phyloP scores from a whole-genome alignment of 2,797 vertebrate species.

The Onychomys torridus region DNA sequence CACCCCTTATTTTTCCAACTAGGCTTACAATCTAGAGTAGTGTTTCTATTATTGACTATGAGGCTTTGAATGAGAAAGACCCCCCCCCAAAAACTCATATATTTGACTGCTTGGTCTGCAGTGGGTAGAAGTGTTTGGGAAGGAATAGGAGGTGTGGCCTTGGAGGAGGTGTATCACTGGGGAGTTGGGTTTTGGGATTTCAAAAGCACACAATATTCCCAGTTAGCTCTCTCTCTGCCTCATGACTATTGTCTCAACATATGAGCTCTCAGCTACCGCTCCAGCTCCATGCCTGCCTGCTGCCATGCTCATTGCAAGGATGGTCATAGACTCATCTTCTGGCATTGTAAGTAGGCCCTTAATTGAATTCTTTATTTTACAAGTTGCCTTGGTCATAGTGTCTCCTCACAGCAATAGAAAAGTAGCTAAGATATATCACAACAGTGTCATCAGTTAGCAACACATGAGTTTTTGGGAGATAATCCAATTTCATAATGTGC shows the following conservation, averaged over 20 bases:
- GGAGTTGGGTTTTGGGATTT: neutral
- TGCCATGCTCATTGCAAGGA: neutral
- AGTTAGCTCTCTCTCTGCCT: neutral
- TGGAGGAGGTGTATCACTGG: neutral
- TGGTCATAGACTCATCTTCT: neutral
- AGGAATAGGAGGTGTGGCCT: neutral
- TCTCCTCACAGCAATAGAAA: neutral
- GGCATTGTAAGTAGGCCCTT: neutral
- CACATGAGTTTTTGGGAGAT: neutral
- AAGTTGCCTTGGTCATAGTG: neutral
- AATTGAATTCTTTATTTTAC: neutral
- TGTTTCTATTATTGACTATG: neutral
- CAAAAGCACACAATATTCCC: neutral
- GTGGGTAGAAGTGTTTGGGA: neutral
- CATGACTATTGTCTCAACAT: neutral
- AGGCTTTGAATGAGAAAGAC: neutral
- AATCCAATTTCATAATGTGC: slow-evolving; percentile 39
- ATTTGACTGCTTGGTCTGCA: neutral
- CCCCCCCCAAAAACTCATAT: neutral
- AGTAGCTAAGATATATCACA: neutral
- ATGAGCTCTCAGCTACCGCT: neutral
- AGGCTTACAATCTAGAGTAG: neutral
- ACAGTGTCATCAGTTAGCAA: neutral
- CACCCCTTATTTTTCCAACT: no score
- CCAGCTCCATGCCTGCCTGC: neutral